Percentiles rank a stretch among this genome's conserved stretches.
Evolutionary conservation across 1,140 invertebrate species (phyloP).

Genomic region (Paralvinella palmiformis): DNA sequence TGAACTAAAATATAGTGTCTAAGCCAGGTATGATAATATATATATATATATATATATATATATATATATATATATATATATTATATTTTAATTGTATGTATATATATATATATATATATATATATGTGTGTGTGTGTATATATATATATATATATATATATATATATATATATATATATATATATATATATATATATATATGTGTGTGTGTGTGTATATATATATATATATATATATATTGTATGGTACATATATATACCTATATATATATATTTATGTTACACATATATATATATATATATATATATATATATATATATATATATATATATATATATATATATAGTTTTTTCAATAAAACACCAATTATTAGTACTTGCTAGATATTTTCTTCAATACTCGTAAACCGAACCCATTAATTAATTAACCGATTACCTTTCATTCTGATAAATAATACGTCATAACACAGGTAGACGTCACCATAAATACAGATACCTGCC

Average conservation of each 20-base stretch:
- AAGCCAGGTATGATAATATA: constrained; percentile 5
- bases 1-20: not conserved
- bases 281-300: too few species aligned
- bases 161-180: constrained; percentile 1
- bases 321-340: too few species aligned
- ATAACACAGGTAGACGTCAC: too few species aligned
- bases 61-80: constrained; percentile 10
- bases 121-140: not conserved
- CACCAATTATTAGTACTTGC: too few species aligned
- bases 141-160: constrained; percentile 8
- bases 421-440: too few species aligned
- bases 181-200: constrained; percentile 13
- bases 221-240: constrained; percentile 4
- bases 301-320: too few species aligned
- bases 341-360: too few species aligned
- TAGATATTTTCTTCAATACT: too few species aligned
- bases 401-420: too few species aligned
- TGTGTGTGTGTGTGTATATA: constrained; percentile 7
- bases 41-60: constrained; percentile 12
- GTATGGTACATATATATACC: not conserved
- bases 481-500: too few species aligned
- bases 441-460: too few species aligned
- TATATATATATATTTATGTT: not conserved
- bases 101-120: not conserved
- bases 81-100: not conserved